Evolutionary conservation across 1,140 invertebrate genomes (phyloP).

Genomic region (Drosophila arizonae): DNA sequence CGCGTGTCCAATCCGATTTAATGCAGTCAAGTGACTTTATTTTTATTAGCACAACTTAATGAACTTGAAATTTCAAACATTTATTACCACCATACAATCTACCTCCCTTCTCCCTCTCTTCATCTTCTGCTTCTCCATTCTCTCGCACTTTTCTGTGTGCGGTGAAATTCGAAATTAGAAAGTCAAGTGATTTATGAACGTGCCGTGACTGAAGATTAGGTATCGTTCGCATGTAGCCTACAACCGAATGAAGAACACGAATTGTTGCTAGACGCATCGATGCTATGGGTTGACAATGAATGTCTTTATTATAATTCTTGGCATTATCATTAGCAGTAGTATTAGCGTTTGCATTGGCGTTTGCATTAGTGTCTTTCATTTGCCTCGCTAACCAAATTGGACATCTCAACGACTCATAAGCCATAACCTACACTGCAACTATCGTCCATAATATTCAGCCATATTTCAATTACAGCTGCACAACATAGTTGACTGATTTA

Average conservation of each 20-base stretch:
- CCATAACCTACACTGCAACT: not conserved
- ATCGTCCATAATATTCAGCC: not conserved
- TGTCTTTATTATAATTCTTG: not conserved
- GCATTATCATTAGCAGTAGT: too few species aligned
- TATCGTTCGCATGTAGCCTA: slow-evolving; percentile 15
- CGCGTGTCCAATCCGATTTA: slow-evolving; percentile 74
- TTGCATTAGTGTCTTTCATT: too few species aligned
- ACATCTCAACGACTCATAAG: not conserved
- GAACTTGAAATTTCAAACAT: slow-evolving; percentile 77
- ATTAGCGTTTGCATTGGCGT: too few species aligned
- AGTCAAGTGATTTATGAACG: slow-evolving; percentile 74
- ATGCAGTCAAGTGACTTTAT: slow-evolving; percentile 78
- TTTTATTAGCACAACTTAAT: slow-evolving; percentile 82
- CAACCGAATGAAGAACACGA: not conserved
- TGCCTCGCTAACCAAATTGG: not conserved
- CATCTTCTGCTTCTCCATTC: not conserved
- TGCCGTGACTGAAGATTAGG: slow-evolving; percentile 54
- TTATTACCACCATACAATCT: slow-evolving; percentile 57
- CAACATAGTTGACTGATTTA: slow-evolving; percentile 7
- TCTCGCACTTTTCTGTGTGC: slow-evolving; percentile 6
- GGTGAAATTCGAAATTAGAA: slow-evolving; percentile 65
- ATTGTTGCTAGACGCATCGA: slow-evolving; percentile 9
- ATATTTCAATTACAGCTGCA: not conserved
- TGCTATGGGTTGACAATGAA: not conserved
- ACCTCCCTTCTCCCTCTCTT: not conserved